These are phyloP conservation scores for Philhelius pedissequus DNA, from an alignment of 2,888 invertebrate genomes.

Conservation along the genomic window DNA sequence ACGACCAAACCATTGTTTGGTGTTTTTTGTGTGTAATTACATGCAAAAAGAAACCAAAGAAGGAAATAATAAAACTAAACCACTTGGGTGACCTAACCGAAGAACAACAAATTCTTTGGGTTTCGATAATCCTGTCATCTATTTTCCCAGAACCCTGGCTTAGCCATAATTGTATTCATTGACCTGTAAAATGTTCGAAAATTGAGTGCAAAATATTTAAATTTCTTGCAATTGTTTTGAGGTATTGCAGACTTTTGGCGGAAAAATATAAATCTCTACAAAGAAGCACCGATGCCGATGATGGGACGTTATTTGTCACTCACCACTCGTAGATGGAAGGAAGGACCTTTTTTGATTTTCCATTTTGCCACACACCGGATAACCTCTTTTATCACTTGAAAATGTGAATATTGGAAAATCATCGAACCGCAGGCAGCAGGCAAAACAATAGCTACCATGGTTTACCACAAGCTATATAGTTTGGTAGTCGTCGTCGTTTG, in stretches of 20 bases:
- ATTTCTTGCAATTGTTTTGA: constrained; percentile 26
- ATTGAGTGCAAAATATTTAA: constrained; percentile 61
- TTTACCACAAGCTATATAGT: constrained; percentile 38
- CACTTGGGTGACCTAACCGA: constrained; percentile 63
- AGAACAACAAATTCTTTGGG: constrained; percentile 9
- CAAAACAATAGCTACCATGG: constrained; percentile 60
- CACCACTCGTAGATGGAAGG: neutral
- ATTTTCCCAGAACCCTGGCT: constrained; percentile 42
- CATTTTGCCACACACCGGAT: constrained; percentile 16
- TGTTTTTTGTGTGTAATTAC: constrained; percentile 53
- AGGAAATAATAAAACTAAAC: neutral
- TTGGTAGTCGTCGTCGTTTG: neutral
- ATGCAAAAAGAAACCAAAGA: constrained; percentile 16
- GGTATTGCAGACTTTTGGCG: constrained; percentile 31
- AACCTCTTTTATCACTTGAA: constrained; percentile 47
- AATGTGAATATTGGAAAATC: constrained; percentile 25
- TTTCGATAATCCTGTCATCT: constrained; percentile 43
- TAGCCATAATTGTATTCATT: constrained; percentile 28
- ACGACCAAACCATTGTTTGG: constrained; percentile 34
- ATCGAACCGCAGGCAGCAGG: constrained; percentile 56
- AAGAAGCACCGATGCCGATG: constrained; percentile 53
- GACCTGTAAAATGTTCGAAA: constrained; percentile 55
- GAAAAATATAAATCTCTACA: constrained; percentile 53
- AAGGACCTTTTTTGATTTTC: constrained; percentile 35
- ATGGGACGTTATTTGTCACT: constrained; percentile 49